Evolutionary conservation across 2,888 invertebrate species (phyloP), one percentile per base, ranked within the genome.

Genomic region (Stenolophus ochropezus): DNA sequence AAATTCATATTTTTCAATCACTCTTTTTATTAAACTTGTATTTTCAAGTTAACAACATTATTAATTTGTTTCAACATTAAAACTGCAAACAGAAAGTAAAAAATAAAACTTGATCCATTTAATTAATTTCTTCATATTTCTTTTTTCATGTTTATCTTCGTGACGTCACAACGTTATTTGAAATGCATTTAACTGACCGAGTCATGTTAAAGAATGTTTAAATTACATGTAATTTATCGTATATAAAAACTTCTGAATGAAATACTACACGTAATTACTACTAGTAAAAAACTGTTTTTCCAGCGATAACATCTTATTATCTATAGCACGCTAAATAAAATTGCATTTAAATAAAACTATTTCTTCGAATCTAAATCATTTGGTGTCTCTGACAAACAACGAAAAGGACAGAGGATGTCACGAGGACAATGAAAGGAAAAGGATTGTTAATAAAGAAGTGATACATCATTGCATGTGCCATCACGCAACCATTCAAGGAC

Each of bases 401-500:
- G 14, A 61, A 61, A 25, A 61, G 61, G 61, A 25, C 61, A 61
- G 25, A 61, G n/a, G 61, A 61, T 61, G 27, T 25, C 61, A 61
- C 23, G 25, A 21, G 61, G 61, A 61, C 61, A 61, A 61, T 61
- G n/a, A 61, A 14, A 61, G 61, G 61, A 61, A 61, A 61, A 61
- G 61, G 61, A 61, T 61, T 2, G 61, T 61, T 61, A 61, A 61
- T 61, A 61, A n/a, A 61, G 56, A 20, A 21, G 27, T 61, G 25
- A 61, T 61, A 61, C 23, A 61, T 14, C 14, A 61, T 61, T 61
- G 61, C 25, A 61, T 61, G 61, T 61, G 61, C n/a, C 61, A 25
- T 61, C 61, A 61, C 14, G 25, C 61, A 61, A 61, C 23, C 4
- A 61, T 14, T 23, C 61, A 61, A 61, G 61, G 61, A 6, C 61